These are phyloP conservation scores for Dendrocincla fuliginosa DNA, from an alignment of 2,797 vertebrate genomes.

Conservation along the genomic window DNA sequence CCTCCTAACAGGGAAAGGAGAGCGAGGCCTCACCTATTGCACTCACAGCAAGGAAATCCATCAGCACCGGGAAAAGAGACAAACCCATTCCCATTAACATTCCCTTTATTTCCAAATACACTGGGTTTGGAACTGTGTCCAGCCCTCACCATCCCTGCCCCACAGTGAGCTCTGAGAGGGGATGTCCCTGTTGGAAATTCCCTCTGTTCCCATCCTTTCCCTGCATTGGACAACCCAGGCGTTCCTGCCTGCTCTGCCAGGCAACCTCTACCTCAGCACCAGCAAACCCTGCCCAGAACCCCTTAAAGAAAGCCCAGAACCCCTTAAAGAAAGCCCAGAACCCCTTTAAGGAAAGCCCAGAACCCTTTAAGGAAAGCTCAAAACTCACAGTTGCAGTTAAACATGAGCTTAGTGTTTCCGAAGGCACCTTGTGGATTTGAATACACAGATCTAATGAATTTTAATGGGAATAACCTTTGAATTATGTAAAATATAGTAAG, in stretches of 20 bases:
- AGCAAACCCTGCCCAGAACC: background rate
- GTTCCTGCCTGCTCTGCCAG: background rate
- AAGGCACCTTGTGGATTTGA: slow-evolving; percentile 13
- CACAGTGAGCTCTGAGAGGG: background rate
- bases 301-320: slow-evolving; percentile 1
- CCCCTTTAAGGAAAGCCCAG: background rate
- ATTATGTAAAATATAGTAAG: slow-evolving; percentile 58
- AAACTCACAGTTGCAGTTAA: slow-evolving; percentile 24
- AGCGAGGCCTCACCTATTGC: background rate
- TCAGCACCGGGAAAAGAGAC: background rate
- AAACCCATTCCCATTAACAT: slow-evolving; percentile 36
- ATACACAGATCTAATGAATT: slow-evolving; percentile 55
- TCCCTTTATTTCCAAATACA: slow-evolving; percentile 45
- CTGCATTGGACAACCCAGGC: accelerated
- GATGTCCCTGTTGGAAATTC: slow-evolving; percentile 9
- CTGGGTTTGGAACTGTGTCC: background rate
- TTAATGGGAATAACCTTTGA: slow-evolving; percentile 54
- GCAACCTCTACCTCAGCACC: background rate
- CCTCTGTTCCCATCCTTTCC: background rate
- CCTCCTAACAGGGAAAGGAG: background rate
- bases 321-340: background rate
- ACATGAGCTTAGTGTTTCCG: background rate
- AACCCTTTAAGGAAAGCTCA: background rate
- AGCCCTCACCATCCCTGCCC: background rate
- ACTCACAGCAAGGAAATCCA: background rate